These are phyloP conservation scores for Eledone cirrhosa DNA, from an alignment of 2,888 invertebrate genomes.

Conservation along the genomic window DNA sequence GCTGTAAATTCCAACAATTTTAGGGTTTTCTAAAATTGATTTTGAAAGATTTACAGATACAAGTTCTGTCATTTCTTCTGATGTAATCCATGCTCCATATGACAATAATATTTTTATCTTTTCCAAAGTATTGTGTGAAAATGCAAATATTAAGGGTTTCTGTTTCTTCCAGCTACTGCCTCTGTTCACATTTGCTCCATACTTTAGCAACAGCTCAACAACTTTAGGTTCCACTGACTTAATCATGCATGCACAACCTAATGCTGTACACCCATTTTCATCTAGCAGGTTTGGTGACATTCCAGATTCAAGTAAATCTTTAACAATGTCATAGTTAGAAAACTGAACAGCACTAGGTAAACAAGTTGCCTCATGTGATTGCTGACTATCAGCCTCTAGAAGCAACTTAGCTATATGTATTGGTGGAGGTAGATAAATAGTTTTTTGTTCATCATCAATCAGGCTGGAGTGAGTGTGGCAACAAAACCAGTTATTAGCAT, in stretches of 20 bases:
- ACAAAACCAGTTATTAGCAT: slow-evolving; percentile 48
- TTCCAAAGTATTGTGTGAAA: slow-evolving; percentile 58
- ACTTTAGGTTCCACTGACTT: slow-evolving; percentile 47
- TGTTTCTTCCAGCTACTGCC: slow-evolving; percentile 58
- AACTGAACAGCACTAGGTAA: slow-evolving; percentile 58
- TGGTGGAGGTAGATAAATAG: slow-evolving; percentile 39
- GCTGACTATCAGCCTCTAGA: slow-evolving; percentile 49
- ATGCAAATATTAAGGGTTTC: slow-evolving; percentile 58
- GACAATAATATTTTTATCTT: slow-evolving; percentile 58
- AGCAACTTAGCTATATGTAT: slow-evolving; percentile 53
- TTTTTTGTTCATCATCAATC: neutral
- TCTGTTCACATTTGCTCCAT: slow-evolving; percentile 57
- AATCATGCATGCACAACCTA: slow-evolving; percentile 55
- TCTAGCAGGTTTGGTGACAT: slow-evolving; percentile 61
- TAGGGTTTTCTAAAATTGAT: slow-evolving; percentile 58
- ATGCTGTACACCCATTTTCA: slow-evolving; percentile 55
- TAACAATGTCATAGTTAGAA: slow-evolving; percentile 48
- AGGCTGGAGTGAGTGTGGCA: slow-evolving; percentile 44
- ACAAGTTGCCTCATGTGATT: slow-evolving; percentile 50
- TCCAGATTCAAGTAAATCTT: slow-evolving; percentile 52
- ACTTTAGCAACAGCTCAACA: slow-evolving; percentile 50
- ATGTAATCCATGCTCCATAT: slow-evolving; percentile 53
- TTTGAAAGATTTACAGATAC: slow-evolving; percentile 57
- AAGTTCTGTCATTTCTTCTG: slow-evolving; percentile 57
- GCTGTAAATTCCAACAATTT: slow-evolving; percentile 54